Conservation (phyloP, 2,888 invertebrate species). For the Thera obeliscata region DNA sequence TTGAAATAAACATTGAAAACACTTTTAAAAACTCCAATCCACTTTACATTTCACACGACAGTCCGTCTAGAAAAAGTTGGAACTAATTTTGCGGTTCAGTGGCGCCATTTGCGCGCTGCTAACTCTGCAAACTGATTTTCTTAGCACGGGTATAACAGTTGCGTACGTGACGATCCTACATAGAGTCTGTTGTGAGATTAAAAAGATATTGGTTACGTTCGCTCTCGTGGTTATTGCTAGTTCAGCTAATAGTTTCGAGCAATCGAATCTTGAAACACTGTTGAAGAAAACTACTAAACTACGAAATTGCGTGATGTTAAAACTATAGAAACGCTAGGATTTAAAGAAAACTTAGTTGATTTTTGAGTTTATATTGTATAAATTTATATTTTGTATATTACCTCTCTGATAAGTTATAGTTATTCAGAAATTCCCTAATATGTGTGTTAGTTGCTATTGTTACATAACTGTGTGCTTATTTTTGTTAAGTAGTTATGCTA, state of each 20-base stretch:
- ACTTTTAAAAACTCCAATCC: conserved; percentile 35
- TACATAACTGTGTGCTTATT: no score
- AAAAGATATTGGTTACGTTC: conserved; percentile 34
- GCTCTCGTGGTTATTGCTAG: conserved; percentile 33
- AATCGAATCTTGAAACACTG: conserved; percentile 24
- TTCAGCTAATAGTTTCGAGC: conserved; percentile 32
- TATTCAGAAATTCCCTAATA: no score
- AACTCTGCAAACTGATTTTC: conserved; percentile 82
- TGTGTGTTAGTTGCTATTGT: no score
- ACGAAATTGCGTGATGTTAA: neutral
- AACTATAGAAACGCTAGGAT: neutral
- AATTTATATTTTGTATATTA: neutral
- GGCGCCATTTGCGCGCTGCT: conserved; percentile 74
- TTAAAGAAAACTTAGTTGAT: no score
- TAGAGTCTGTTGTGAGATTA: conserved; percentile 29
- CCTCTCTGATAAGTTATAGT: no score
- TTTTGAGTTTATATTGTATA: no score
- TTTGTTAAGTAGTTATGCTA: no score
- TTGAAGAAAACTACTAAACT: neutral
- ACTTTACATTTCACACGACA: conserved; percentile 66
- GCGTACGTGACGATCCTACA: conserved; percentile 28
- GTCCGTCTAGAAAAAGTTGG: conserved; percentile 69
- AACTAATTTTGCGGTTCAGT: conserved; percentile 81
- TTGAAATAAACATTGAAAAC: conserved; percentile 27
- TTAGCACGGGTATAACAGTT: conserved; percentile 34